A percentile compares a stretch with the other conserved stretches of the same genome.
phyloP scores from a whole-genome alignment of 2,888 invertebrate species.

The Pardosa pseudoannulata region DNA sequence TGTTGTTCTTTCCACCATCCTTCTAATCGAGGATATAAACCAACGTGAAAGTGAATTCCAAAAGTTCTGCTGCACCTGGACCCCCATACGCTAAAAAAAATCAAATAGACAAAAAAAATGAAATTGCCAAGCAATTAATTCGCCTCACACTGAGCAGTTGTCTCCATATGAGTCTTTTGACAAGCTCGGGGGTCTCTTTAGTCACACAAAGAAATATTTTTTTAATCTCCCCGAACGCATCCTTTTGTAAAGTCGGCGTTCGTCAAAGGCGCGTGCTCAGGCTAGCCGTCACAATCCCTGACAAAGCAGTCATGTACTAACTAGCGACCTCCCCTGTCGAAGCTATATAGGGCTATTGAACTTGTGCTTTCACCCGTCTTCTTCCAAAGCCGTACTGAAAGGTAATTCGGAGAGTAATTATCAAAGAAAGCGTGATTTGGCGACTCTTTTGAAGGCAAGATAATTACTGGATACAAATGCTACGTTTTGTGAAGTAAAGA shows the following conservation, averaged over 20 bases:
- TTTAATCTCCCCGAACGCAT: not conserved
- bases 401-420: not conserved
- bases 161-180: slow-evolving; percentile 21
- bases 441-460: no score
- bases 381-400: slow-evolving; percentile 8
- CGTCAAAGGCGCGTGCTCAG: not conserved
- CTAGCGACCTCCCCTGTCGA: slow-evolving; percentile 39
- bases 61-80: not conserved
- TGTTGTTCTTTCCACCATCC: no score
- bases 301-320: slow-evolving; percentile 50
- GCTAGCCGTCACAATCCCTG: slow-evolving; percentile 23
- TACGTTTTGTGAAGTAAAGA: no score
- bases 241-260: slow-evolving; percentile 11
- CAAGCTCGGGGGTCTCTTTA: not conserved
- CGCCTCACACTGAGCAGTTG: slow-evolving; percentile 24
- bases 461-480: no score
- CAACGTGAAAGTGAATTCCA: no score
- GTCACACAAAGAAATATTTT: no score
- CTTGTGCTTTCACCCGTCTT: slow-evolving; percentile 17
- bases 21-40: no score
- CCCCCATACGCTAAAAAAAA: no score
- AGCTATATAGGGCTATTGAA: slow-evolving; percentile 36
- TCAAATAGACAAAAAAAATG: no score
- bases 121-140: slow-evolving; percentile 52
- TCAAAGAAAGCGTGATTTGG: not conserved